Evolutionary conservation across 53 echinoderm and acorn worm species (phyloP).

Genomic region (Glandiceps talaboti): DNA sequence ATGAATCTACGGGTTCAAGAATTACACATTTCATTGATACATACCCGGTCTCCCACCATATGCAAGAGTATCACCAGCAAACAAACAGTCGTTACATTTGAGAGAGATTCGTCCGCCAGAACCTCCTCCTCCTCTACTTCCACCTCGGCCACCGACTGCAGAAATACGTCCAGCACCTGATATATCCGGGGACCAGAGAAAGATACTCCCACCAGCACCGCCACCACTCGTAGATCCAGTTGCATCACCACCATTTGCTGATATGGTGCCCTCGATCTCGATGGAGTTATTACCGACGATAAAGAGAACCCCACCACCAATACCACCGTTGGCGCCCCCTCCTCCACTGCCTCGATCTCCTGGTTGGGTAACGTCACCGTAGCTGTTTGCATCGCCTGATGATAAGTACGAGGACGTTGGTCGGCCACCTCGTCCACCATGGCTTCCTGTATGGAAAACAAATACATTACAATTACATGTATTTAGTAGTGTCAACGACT

Average conservation of each 20-base stretch:
- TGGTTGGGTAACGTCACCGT: constrained; percentile 22
- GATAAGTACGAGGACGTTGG: constrained; percentile 24
- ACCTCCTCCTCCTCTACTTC: constrained; percentile 27
- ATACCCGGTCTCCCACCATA: constrained; percentile 37
- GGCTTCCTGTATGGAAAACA: constrained; percentile 25
- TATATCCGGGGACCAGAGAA: constrained; percentile 14
- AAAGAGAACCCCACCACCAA: constrained; percentile 28
- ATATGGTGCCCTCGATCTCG: constrained; percentile 29
- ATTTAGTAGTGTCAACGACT: too few relatives aligned
- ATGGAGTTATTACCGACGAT: constrained; percentile 13
- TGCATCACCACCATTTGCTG: constrained; percentile 37
- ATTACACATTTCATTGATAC: too few relatives aligned
- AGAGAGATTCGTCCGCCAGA: constrained; percentile 35
- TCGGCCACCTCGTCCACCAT: constrained; percentile 44
- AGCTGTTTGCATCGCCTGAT: constrained; percentile 14
- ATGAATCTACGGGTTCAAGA: too few relatives aligned
- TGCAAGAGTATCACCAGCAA: constrained; percentile 26
- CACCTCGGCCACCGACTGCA: constrained; percentile 35
- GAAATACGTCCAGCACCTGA: constrained; percentile 32
- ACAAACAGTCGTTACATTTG: constrained; percentile 18
- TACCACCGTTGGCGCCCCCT: constrained; percentile 26
- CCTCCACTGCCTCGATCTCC: constrained; percentile 28
- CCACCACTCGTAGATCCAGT: constrained; percentile 22
- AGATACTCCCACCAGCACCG: constrained; percentile 36
- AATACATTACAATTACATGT: too few relatives aligned